phyloP scores from a whole-genome alignment of 2,113 vertebrate species.

The Sceloporus tristichus region DNA sequence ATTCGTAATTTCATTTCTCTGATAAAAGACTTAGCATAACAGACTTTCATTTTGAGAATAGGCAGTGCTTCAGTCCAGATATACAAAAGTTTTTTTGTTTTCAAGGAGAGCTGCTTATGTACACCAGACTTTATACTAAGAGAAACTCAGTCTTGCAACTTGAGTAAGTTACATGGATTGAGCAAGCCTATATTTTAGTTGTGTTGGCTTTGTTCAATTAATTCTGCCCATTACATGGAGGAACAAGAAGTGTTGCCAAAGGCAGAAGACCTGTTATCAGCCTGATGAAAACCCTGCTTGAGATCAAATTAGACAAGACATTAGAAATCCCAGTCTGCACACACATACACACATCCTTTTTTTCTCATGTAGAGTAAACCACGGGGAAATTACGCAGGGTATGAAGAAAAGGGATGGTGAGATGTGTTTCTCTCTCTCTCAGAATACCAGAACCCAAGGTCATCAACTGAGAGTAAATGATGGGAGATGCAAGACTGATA shows the following conservation, averaged over 20 bases:
- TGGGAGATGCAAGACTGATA: too few relatives aligned
- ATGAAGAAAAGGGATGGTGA: too few relatives aligned
- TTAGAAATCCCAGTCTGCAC: too few relatives aligned
- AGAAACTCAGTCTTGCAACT: not conserved
- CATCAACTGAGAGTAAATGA: too few relatives aligned
- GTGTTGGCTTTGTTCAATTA: not conserved
- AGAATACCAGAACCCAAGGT: too few relatives aligned
- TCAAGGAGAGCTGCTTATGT: not conserved
- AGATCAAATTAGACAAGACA: not conserved
- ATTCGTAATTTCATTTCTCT: not conserved
- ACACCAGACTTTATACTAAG: not conserved
- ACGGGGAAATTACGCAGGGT: too few relatives aligned
- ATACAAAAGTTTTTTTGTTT: not conserved
- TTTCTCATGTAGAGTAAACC: too few relatives aligned
- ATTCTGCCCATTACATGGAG: not conserved
- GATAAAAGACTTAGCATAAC: not conserved
- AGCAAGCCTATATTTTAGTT: not conserved
- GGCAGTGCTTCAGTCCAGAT: not conserved
- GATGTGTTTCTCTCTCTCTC: too few relatives aligned
- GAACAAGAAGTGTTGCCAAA: not conserved
- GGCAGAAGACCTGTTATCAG: not conserved
- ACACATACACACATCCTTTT: not conserved
- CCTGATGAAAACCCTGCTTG: not conserved
- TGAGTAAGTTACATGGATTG: not conserved
- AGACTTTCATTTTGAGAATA: not conserved